Evolutionary conservation across 2,113 vertebrate genomes (phyloP).

Genomic region (Scytalopus superciliaris): DNA sequence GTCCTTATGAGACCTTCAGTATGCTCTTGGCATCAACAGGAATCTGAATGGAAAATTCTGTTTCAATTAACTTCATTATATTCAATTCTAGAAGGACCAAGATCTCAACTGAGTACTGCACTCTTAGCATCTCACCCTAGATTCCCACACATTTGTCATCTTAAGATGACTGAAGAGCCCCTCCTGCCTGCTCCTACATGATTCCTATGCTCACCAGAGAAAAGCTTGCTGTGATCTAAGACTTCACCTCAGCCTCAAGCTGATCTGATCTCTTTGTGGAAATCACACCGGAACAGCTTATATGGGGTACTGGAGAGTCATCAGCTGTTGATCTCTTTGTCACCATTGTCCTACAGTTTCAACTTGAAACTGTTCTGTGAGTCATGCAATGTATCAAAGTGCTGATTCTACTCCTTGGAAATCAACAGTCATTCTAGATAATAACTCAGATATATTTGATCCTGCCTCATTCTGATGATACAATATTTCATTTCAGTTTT

Average conservation of each 20-base stretch:
- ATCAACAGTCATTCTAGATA: not conserved
- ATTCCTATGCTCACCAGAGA: not conserved
- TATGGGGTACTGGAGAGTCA: not conserved
- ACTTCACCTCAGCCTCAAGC: not conserved
- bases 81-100: not conserved
- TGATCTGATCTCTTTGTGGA: not conserved
- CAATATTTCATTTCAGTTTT: not conserved
- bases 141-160: not conserved
- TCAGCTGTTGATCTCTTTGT: not conserved
- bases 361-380: not conserved
- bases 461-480: not conserved
- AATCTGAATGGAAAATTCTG: not conserved
- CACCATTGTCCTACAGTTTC: not conserved
- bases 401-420: not conserved
- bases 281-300: not conserved
- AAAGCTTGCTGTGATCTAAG: not conserved
- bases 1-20: not conserved
- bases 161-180: not conserved
- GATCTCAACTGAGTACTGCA: not conserved
- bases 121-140: not conserved
- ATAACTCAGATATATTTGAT: not conserved
- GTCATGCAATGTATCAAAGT: fast-evolving
- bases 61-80: not conserved
- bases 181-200: not conserved
- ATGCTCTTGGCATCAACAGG: not conserved